Evolutionary conservation across 1,140 invertebrate genomes (phyloP), one percentile per base, ranked within the genome.

Genomic region (Himalopsyche phryganea): DNA sequence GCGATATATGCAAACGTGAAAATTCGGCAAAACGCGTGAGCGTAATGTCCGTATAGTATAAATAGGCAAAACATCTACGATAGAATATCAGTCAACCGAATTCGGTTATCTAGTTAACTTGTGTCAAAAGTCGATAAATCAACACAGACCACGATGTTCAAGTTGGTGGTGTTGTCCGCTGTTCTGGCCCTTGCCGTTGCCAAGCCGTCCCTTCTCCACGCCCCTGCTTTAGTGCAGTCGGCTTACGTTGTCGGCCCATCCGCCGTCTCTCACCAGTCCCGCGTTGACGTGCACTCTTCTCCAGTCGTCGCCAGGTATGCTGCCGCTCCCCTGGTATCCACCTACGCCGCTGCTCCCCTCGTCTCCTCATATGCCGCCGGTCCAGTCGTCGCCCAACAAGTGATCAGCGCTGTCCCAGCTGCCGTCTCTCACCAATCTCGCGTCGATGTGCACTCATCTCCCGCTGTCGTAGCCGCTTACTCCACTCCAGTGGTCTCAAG

Each of bases 161-260:
- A 77, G 71, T 71, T 80, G 76, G 80, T 82, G 76, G 80, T 82
- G 76, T 81, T 83, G 76, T 79, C 71, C 65, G 74, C 71, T 59
- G 66, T 77, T 54, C 58, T 80, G 57, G 79, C 77, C 47, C 53
- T 76, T 35, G 72, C 70, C 6, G 67, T 66, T 38, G 78, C 77
- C 49, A 67, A 74, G 67, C 69, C 56, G 58, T 74, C 76, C 57
- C 67, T 70, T 65, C 69, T 45, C 38, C 13, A 23, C 73, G 75
- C 3, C 32, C 73, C 33, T 60, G 73, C 75, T 54, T 72, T 74
- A 44, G 71, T 75, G 32, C 73, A 76, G 59, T 66, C 65, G 40
- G 68, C 71, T 65, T 70, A 44, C 50, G 14, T 28, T 72, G 74
- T 2, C 32, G 52, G 59, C 60, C 67, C 59, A 60, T n/a, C 56